Conservation (phyloP, 2,113 vertebrate species). For the Perca schrenkii region DNA sequence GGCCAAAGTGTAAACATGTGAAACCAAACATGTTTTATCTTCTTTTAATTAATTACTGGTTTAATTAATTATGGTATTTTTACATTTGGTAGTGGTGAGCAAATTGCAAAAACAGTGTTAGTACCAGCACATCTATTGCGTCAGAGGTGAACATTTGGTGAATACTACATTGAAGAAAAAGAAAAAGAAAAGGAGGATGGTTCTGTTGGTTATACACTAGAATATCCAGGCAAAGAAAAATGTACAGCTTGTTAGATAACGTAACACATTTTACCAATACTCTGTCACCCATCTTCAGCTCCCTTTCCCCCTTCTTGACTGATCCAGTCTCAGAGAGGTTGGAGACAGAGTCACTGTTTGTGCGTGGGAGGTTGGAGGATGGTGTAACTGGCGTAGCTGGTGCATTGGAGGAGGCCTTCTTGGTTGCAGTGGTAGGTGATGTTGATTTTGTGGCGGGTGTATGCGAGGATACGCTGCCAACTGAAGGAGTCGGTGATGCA, state of each 20-base stretch:
- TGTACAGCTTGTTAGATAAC: neutral
- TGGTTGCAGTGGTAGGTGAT: conserved; percentile 53
- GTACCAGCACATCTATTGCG: neutral
- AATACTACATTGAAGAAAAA: neutral
- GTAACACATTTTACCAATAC: conserved; percentile 89
- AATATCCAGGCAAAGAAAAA: neutral
- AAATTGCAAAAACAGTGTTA: neutral
- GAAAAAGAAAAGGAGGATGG: neutral
- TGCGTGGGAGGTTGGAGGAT: conserved; percentile 89
- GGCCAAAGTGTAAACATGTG: conserved; percentile 6
- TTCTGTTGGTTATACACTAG: neutral
- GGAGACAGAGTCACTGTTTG: conserved; percentile 93
- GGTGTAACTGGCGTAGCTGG: conserved; percentile 77
- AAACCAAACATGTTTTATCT: neutral
- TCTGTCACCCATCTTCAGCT: conserved; percentile 95
- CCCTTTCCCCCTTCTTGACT: conserved; percentile 95
- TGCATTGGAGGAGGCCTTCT: conserved; percentile 72
- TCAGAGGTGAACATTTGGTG: neutral
- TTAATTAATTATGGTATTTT: too few relatives aligned
- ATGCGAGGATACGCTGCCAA: conserved; percentile 71
- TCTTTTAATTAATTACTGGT: neutral
- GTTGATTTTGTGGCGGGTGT: conserved; percentile 69
- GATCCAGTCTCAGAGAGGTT: conserved; percentile 97
- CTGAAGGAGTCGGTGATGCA: conserved; percentile 89
- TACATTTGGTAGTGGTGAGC: too few relatives aligned